Percentiles rank a stretch among this genome's conserved stretches.
Evolutionary conservation across 2,797 vertebrate genomes (phyloP).

Genomic region (Sebastiscus albofasciatus): DNA sequence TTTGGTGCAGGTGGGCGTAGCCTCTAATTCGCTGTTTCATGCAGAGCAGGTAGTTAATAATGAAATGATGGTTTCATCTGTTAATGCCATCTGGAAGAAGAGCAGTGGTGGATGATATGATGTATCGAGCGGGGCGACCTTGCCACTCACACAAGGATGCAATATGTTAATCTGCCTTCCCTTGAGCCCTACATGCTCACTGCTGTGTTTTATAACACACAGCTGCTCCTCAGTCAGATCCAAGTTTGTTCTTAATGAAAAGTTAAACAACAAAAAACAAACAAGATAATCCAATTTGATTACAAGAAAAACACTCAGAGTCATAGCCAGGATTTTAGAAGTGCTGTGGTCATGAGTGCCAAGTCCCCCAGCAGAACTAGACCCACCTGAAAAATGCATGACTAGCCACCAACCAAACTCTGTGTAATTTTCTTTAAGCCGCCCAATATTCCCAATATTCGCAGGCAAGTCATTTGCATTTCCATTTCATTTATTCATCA

Average conservation of each 20-base stretch:
- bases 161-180: conserved; percentile 45
- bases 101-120: conserved; percentile 30
- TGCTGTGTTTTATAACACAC: conserved; percentile 34
- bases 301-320: neutral
- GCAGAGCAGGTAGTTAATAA: conserved; percentile 59
- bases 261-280: neutral
- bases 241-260: conserved; percentile 19
- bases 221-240: conserved; percentile 24
- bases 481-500: too few species aligned
- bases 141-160: conserved; percentile 41
- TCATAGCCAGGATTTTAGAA: neutral
- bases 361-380: too few species aligned
- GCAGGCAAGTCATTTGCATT: too few species aligned
- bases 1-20: conserved; percentile 30
- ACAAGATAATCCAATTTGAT: neutral
- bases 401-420: neutral
- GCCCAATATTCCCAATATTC: too few species aligned
- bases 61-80: conserved; percentile 55
- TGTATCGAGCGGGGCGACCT: conserved; percentile 21
- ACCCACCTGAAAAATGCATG: neutral
- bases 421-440: neutral
- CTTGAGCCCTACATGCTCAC: neutral
- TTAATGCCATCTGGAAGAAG: conserved; percentile 58
- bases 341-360: neutral
- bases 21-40: conserved; percentile 24